Percentiles rank a stretch among this genome's conserved stretches.
These are phyloP conservation scores for Corythornis vintsioides DNA, from an alignment of 2,113 vertebrate genomes.

Conservation along the genomic window DNA sequence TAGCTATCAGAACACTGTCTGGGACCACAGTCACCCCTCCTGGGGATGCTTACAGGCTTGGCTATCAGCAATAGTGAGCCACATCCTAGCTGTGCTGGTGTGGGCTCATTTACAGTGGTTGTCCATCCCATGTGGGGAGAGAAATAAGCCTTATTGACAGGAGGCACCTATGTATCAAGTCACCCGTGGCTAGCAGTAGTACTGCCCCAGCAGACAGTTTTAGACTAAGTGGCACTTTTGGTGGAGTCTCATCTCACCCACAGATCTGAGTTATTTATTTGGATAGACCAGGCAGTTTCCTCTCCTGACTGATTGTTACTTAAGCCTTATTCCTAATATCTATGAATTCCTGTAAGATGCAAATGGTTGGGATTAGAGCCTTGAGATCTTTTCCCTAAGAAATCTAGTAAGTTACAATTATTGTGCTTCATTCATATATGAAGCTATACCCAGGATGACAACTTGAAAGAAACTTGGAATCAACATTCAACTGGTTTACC, in stretches of 20 bases:
- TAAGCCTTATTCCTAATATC: neutral
- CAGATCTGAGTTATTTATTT: fast-evolving
- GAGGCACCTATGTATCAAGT: neutral
- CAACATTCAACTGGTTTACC: neutral
- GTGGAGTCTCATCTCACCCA: neutral
- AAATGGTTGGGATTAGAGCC: neutral
- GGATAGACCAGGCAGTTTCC: neutral
- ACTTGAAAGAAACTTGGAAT: neutral
- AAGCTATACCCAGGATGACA: neutral
- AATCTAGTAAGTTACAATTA: neutral
- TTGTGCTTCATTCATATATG: neutral
- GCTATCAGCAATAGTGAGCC: neutral
- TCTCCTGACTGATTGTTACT: neutral
- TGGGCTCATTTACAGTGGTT: neutral
- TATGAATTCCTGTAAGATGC: neutral
- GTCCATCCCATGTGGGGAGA: neutral
- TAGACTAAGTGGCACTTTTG: neutral
- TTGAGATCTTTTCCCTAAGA: neutral
- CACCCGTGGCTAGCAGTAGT: neutral
- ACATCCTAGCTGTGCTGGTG: neutral
- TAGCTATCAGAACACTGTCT: neutral
- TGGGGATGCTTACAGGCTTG: neutral
- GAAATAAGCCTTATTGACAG: neutral
- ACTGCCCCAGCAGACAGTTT: neutral
- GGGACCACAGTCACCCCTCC: neutral